Conservation (phyloP, 2,797 vertebrate species). For the Scolopax bukidnonensis region DNA sequence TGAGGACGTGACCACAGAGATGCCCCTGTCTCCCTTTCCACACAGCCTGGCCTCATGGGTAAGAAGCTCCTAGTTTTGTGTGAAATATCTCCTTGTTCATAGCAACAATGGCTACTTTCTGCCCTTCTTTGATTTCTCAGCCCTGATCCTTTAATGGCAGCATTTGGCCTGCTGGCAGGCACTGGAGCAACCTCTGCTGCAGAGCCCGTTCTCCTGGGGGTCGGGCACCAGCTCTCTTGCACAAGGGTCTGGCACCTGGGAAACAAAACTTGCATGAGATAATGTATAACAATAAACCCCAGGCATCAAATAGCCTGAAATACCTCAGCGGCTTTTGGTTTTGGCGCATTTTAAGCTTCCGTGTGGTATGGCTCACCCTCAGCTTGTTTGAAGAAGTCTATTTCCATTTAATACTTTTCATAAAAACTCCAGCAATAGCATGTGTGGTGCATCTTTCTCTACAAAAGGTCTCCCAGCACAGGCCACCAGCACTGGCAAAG, state of each 20-base stretch:
- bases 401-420: neutral
- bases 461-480: neutral
- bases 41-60: neutral
- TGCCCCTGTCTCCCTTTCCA: neutral
- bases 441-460: rapidly evolving
- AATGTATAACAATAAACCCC: neutral
- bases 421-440: neutral
- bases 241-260: neutral
- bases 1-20: neutral
- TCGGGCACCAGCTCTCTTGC: neutral
- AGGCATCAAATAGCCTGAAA: neutral
- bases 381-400: neutral
- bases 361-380: neutral
- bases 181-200: rapidly evolving
- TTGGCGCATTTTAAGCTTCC: neutral
- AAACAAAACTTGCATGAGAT: neutral
- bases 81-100: neutral
- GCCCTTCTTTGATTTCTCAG: neutral
- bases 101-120: neutral
- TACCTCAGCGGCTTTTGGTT: neutral
- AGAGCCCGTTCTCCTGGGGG: rapidly evolving
- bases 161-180: rapidly evolving
- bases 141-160: rapidly evolving
- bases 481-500: neutral
- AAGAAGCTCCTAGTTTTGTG: neutral